Evolutionary conservation across 2,113 vertebrate genomes (phyloP).

Genomic region (Mustela nigripes): DNA sequence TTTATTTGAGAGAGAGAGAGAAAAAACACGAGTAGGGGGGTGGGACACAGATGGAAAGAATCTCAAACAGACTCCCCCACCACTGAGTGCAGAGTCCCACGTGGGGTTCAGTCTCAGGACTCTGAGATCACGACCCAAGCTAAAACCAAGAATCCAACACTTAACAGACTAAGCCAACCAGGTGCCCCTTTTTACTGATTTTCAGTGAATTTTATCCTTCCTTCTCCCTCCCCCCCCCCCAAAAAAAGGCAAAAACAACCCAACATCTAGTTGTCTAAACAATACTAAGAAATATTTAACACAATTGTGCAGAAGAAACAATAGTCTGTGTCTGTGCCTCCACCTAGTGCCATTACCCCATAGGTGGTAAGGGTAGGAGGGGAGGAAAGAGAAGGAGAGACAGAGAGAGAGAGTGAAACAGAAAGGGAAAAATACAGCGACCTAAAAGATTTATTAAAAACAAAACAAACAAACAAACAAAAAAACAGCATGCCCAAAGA

Average conservation of each 20-base stretch:
- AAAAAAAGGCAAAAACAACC: not conserved
- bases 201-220: not conserved
- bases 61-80: not conserved
- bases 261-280: not conserved
- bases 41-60: not conserved
- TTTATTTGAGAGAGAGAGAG: not conserved
- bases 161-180: not conserved
- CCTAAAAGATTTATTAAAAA: not conserved
- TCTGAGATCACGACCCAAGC: not conserved
- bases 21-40: not conserved
- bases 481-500: not conserved
- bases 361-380: accelerated
- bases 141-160: not conserved
- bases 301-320: not conserved
- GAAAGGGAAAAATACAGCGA: not conserved
- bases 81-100: not conserved
- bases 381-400: not conserved
- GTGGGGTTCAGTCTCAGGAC: not conserved
- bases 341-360: not conserved
- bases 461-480: not conserved
- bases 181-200: not conserved
- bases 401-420: not conserved
- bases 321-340: not conserved
- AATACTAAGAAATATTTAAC: not conserved
- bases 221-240: no score